A percentile compares a stretch with the other conserved stretches of the same genome.
Conservation (phyloP, 2,797 vertebrate genomes). For the Lagorchestes hirsutus region DNA sequence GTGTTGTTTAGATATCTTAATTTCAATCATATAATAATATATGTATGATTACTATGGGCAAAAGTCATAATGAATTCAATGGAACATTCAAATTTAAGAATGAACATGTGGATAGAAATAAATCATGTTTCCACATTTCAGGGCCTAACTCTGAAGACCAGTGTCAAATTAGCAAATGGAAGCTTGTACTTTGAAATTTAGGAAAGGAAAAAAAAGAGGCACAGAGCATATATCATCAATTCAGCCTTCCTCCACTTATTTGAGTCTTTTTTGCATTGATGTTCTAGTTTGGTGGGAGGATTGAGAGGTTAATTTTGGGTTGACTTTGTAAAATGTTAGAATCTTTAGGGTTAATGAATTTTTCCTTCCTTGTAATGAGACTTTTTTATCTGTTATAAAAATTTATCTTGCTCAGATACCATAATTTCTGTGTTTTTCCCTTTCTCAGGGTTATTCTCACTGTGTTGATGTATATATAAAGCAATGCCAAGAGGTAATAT, state of each 20-base stretch:
- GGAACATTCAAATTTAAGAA: slow-evolving; percentile 46
- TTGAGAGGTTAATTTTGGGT: not conserved
- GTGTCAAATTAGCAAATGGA: slow-evolving; percentile 18
- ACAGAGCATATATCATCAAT: not conserved
- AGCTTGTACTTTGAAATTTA: slow-evolving; percentile 34
- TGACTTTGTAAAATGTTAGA: not conserved
- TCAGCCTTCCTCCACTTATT: not conserved
- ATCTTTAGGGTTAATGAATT: not conserved
- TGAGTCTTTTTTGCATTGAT: not conserved
- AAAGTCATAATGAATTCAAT: slow-evolving; percentile 15
- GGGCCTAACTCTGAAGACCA: not conserved
- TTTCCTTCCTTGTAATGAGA: slow-evolving; percentile 22
- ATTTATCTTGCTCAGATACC: slow-evolving; percentile 38
- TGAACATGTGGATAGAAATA: slow-evolving; percentile 26
- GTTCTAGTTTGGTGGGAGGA: slow-evolving; percentile 31
- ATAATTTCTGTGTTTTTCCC: slow-evolving; percentile 75
- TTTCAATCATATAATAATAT: slow-evolving; percentile 2
- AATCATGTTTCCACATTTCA: slow-evolving; percentile 27
- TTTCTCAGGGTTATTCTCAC: slow-evolving; percentile 95
- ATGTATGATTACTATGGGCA: slow-evolving; percentile 19
- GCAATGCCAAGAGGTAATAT: slow-evolving; percentile 97
- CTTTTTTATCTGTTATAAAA: slow-evolving; percentile 19
- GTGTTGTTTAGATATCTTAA: slow-evolving; percentile 24
- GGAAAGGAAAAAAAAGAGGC: slow-evolving; percentile 25
- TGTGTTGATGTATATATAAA: slow-evolving; percentile 99